These are phyloP conservation scores for Meiosimyza platycephala DNA, from an alignment of 2,888 invertebrate genomes.

Conservation along the genomic window DNA sequence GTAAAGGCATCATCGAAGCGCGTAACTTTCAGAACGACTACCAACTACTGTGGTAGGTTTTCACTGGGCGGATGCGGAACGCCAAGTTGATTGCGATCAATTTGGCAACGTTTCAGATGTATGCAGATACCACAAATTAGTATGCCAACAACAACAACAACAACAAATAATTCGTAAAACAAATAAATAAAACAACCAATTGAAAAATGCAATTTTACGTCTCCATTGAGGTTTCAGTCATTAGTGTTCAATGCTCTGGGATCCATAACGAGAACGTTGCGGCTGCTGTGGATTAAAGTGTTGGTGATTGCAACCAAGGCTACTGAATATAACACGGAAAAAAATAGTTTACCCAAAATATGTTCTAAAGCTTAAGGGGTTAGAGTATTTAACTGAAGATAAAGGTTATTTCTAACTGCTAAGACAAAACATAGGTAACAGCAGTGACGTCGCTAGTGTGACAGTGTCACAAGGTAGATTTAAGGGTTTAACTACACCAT, in stretches of 20 bases:
- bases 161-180: slow-evolving; percentile 2
- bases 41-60: neutral
- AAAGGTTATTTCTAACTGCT: too few species aligned
- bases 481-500: too few species aligned
- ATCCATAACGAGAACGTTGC: slow-evolving; percentile 10
- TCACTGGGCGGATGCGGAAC: slow-evolving; percentile 12
- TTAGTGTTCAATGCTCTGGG: slow-evolving; percentile 8
- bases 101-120: neutral
- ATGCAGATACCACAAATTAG: slow-evolving; percentile 26
- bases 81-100: slow-evolving; percentile 27
- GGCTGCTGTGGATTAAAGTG: too few species aligned
- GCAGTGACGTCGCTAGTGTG: too few species aligned
- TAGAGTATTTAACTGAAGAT: too few species aligned
- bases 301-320: too few species aligned
- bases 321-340: too few species aligned
- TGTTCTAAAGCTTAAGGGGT: too few species aligned
- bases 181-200: slow-evolving; percentile 23
- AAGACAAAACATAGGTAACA: too few species aligned
- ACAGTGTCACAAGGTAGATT: too few species aligned
- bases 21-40: neutral
- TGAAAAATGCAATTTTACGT: slow-evolving; percentile 33
- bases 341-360: too few species aligned
- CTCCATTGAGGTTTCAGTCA: slow-evolving; percentile 21
- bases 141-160: slow-evolving; percentile 10
- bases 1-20: slow-evolving; percentile 19